phyloP scores from a whole-genome alignment of 2,888 invertebrate species.

The Pyrrhia umbra region DNA sequence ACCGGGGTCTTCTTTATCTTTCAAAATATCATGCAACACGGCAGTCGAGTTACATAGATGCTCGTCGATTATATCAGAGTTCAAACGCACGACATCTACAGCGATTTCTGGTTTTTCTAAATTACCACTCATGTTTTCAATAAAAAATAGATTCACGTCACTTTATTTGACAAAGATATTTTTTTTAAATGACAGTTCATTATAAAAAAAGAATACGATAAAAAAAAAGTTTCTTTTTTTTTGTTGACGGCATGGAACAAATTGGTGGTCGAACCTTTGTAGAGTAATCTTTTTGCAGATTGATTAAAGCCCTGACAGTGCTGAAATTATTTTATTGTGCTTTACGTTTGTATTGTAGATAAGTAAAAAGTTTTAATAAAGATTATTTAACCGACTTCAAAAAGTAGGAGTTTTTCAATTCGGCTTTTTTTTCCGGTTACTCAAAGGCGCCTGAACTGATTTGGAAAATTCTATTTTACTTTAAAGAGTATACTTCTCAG shows the following conservation, averaged over 20 bases:
- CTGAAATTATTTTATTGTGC: too few relatives aligned
- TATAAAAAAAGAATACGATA: slow-evolving; percentile 43
- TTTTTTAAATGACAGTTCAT: slow-evolving; percentile 50
- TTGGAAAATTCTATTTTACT: too few relatives aligned
- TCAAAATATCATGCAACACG: slow-evolving; percentile 73
- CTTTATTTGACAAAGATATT: slow-evolving; percentile 26
- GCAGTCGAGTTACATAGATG: slow-evolving; percentile 73
- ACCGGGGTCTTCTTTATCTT: slow-evolving; percentile 51
- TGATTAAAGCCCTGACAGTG: background rate
- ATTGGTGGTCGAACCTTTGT: slow-evolving; percentile 24
- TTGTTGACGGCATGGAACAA: slow-evolving; percentile 14
- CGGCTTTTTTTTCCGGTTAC: too few relatives aligned
- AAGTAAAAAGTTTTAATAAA: too few relatives aligned
- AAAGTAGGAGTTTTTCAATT: too few relatives aligned
- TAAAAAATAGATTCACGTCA: background rate
- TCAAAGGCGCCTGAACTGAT: too few relatives aligned
- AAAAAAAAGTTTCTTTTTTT: slow-evolving; percentile 45
- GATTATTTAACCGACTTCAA: too few relatives aligned
- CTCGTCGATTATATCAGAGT: slow-evolving; percentile 70
- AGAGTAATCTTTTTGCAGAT: slow-evolving; percentile 28
- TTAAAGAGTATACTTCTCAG: too few relatives aligned
- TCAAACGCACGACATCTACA: slow-evolving; percentile 70
- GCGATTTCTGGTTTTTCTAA: slow-evolving; percentile 58
- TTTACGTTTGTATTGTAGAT: too few relatives aligned
- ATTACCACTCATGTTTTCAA: slow-evolving; percentile 41